Percentiles rank a stretch among this genome's conserved stretches.
These are phyloP conservation scores for Dryobota labecula DNA, from an alignment of 2,888 invertebrate genomes.

Conservation along the genomic window DNA sequence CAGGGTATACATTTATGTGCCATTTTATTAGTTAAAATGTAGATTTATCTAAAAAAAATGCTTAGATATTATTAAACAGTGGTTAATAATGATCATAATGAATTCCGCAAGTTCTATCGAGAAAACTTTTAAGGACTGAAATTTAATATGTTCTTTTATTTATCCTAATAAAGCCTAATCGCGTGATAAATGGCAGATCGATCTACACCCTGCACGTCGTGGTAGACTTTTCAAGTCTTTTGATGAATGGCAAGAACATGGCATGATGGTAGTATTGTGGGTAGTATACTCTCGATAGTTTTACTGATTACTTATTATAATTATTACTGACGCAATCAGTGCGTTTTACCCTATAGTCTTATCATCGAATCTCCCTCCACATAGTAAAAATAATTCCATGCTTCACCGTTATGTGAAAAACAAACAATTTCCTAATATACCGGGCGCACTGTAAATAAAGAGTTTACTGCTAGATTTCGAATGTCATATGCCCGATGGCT, in stretches of 20 bases:
- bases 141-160: neutral
- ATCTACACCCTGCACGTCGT: neutral
- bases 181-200: slow-evolving; percentile 26
- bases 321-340: too few species aligned
- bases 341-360: neutral
- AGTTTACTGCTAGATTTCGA: too few species aligned
- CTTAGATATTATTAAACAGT: neutral
- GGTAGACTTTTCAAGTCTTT: too few species aligned
- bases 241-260: neutral
- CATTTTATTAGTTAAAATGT: neutral
- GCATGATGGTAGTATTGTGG: too few species aligned
- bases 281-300: slow-evolving; percentile 24
- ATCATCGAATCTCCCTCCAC: too few species aligned
- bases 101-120: neutral
- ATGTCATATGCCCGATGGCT: too few species aligned
- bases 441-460: too few species aligned
- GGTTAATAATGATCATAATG: accelerated
- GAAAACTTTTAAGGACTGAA: neutral
- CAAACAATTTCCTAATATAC: too few species aligned
- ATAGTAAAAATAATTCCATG: too few species aligned
- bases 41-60: neutral
- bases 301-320: neutral
- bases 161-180: slow-evolving; percentile 3
- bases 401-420: too few species aligned
- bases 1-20: neutral